These are phyloP conservation scores for Trachemys scripta DNA, from an alignment of 2,113 vertebrate species.

Conservation along the genomic window DNA sequence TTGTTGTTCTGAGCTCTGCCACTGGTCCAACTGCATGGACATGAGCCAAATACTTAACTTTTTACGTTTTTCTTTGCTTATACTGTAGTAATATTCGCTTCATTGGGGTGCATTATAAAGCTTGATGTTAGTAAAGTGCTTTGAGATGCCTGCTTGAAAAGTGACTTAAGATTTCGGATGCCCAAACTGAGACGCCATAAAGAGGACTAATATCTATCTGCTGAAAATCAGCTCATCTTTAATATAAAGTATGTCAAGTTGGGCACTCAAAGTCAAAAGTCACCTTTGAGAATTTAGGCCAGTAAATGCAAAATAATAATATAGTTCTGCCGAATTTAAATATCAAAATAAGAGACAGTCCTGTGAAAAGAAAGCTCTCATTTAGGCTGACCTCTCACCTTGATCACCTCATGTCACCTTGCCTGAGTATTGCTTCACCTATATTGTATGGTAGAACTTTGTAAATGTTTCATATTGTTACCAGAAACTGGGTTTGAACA, in stretches of 20 bases:
- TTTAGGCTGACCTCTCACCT: background rate
- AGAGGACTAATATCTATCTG: background rate
- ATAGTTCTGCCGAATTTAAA: background rate
- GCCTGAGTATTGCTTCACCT: background rate
- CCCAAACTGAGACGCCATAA: background rate
- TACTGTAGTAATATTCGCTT: background rate
- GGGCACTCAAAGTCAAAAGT: background rate
- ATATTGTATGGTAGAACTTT: background rate
- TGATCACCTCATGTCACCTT: background rate
- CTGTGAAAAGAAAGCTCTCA: background rate
- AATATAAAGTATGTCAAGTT: background rate
- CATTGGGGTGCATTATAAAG: background rate
- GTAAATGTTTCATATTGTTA: background rate
- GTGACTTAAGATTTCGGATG: background rate
- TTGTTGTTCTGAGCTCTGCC: background rate
- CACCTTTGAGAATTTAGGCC: background rate
- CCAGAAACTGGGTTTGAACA: background rate
- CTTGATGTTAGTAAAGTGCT: background rate
- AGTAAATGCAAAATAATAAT: background rate
- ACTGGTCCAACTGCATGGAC: background rate
- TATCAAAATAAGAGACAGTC: background rate
- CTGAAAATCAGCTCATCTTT: background rate
- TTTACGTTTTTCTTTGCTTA: background rate
- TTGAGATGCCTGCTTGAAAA: background rate
- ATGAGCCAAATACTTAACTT: background rate